These are phyloP conservation scores for Ephialtes manifestator DNA, from an alignment of 2,888 invertebrate genomes.

Conservation along the genomic window DNA sequence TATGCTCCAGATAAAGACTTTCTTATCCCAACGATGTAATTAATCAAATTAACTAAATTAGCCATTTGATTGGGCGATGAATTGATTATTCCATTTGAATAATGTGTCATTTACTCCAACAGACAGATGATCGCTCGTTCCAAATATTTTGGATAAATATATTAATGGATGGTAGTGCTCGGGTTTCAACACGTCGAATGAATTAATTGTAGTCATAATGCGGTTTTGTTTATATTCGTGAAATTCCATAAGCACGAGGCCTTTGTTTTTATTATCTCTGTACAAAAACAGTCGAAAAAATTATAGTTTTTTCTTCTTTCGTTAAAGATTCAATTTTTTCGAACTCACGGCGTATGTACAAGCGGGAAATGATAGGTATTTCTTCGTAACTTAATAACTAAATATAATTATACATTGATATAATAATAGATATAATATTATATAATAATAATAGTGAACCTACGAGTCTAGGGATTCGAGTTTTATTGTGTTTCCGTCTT, in stretches of 20 bases:
- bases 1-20: too few relatives aligned
- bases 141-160: background rate
- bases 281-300: constrained; percentile 86
- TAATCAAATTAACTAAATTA: too few relatives aligned
- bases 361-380: constrained; percentile 82
- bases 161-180: background rate
- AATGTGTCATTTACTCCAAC: too few relatives aligned
- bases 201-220: constrained; percentile 37
- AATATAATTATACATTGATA: constrained; percentile 85
- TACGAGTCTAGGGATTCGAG: constrained; percentile 82
- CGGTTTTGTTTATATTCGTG: constrained; percentile 81
- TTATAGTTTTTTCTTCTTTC: constrained; percentile 82
- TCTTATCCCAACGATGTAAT: too few relatives aligned
- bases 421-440: constrained; percentile 71
- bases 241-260: constrained; percentile 86
- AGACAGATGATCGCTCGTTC: too few relatives aligned
- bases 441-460: constrained; percentile 82
- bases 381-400: constrained; percentile 82
- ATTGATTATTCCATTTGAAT: too few relatives aligned
- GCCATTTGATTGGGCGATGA: too few relatives aligned
- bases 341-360: constrained; percentile 86
- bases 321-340: constrained; percentile 84
- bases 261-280: constrained; percentile 85
- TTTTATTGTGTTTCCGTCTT: constrained; percentile 68
- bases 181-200: background rate